These are phyloP conservation scores for Teleogryllus oceanicus DNA, from an alignment of 2,888 invertebrate species.

Conservation along the genomic window DNA sequence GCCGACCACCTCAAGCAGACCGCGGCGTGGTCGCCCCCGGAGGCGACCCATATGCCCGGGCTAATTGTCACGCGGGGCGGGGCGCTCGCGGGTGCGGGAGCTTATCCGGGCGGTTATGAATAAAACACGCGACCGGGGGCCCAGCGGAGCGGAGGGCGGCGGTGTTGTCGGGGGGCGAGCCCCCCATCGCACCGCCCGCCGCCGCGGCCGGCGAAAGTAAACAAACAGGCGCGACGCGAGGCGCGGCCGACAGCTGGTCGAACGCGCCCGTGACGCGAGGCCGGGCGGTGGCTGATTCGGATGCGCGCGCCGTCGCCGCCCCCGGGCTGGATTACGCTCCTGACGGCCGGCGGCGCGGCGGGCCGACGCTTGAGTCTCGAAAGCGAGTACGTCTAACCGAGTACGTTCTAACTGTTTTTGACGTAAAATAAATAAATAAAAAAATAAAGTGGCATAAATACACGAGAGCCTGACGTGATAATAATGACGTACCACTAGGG, in stretches of 20 bases:
- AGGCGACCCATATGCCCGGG: neutral
- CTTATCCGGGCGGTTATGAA: neutral
- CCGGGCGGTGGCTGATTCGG: neutral
- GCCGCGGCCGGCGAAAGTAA: neutral
- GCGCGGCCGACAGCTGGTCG: neutral
- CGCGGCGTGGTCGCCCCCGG: neutral
- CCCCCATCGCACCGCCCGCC: neutral
- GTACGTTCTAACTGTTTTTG: no score
- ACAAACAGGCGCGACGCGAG: neutral
- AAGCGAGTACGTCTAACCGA: no score
- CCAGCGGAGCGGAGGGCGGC: neutral
- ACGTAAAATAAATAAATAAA: no score
- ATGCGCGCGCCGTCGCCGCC: no score
- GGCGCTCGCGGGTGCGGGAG: neutral
- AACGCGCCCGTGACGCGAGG: neutral
- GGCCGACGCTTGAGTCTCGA: no score
- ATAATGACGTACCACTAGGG: no score
- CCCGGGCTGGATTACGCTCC: no score
- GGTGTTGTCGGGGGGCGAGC: neutral
- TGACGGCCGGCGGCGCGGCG: no score
- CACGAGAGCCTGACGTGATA: no score
- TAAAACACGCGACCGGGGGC: constrained; percentile 4
- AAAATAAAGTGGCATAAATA: no score
- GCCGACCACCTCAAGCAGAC: no score
- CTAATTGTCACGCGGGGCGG: neutral